phyloP scores from a whole-genome alignment of 2,113 vertebrate species.

The Malurus alboscapulatus region DNA sequence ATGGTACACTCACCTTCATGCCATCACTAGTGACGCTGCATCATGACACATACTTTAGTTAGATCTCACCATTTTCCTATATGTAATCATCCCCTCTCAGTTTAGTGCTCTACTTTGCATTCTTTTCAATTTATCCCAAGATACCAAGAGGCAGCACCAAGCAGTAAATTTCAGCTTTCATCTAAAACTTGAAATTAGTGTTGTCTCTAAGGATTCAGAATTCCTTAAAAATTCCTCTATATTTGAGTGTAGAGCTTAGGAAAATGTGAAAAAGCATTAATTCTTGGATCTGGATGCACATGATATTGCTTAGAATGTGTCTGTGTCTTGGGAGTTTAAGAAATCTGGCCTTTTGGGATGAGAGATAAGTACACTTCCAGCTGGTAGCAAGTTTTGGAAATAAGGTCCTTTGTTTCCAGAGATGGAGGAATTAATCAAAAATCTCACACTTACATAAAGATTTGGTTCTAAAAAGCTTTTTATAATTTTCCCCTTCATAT shows the following conservation, averaged over 20 bases:
- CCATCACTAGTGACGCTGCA: not conserved
- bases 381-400: not conserved
- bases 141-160: not conserved
- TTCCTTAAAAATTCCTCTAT: not conserved
- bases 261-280: not conserved
- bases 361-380: accelerated
- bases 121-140: not conserved
- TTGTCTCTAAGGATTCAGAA: not conserved
- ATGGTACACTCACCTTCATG: not conserved
- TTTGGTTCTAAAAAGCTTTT: not conserved
- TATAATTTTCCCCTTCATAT: not conserved
- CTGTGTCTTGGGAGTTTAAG: not conserved
- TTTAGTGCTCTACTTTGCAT: not conserved
- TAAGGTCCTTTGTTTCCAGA: not conserved
- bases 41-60: not conserved
- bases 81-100: not conserved
- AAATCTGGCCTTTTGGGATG: not conserved
- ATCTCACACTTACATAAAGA: not conserved
- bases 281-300: not conserved
- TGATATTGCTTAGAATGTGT: not conserved
- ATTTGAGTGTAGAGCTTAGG: not conserved
- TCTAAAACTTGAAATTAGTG: not conserved
- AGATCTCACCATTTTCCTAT: not conserved
- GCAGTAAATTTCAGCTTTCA: not conserved
- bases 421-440: not conserved